Percentiles rank a stretch among this genome's conserved stretches.
Evolutionary conservation across 2,888 invertebrate genomes (phyloP).

Genomic region (Agonopterix heracliana): DNA sequence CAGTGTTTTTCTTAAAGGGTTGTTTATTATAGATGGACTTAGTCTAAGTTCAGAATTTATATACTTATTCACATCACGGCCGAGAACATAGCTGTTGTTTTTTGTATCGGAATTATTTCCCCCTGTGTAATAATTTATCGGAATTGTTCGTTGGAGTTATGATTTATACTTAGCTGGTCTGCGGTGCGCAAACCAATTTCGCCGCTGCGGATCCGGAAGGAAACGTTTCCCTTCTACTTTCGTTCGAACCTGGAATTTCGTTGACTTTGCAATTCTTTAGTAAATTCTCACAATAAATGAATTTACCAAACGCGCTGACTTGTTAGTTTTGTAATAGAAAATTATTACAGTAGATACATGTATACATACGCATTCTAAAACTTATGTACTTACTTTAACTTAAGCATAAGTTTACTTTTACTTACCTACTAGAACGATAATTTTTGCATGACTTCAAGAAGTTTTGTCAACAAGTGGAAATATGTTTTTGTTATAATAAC

Average conservation of each 20-base stretch:
- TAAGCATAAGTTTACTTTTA: too few relatives aligned
- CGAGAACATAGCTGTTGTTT: constrained; percentile 21
- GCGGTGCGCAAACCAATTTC: constrained; percentile 34
- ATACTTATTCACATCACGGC: constrained; percentile 20
- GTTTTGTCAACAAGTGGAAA: too few relatives aligned
- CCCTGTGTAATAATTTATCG: constrained; percentile 41
- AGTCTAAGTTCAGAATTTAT: constrained; percentile 2
- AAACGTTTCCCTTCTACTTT: constrained; percentile 20
- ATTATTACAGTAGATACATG: too few relatives aligned
- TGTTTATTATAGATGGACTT: too few relatives aligned
- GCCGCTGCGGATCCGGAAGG: constrained; percentile 16
- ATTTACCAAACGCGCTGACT: not conserved
- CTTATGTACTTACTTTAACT: too few relatives aligned
- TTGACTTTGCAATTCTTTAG: constrained; percentile 17
- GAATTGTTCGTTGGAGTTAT: constrained; percentile 40
- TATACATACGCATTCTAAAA: too few relatives aligned
- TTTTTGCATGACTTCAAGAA: too few relatives aligned
- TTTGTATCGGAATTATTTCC: constrained; percentile 36
- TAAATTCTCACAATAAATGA: not conserved
- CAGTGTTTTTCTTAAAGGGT: too few relatives aligned
- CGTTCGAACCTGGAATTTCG: constrained; percentile 14
- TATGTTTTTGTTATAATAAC: too few relatives aligned
- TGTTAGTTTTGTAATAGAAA: too few relatives aligned
- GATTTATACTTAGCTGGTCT: constrained; percentile 42
- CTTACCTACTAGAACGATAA: too few relatives aligned